Conservation (phyloP, 2,113 vertebrate genomes). For the Notechis scutatus region DNA sequence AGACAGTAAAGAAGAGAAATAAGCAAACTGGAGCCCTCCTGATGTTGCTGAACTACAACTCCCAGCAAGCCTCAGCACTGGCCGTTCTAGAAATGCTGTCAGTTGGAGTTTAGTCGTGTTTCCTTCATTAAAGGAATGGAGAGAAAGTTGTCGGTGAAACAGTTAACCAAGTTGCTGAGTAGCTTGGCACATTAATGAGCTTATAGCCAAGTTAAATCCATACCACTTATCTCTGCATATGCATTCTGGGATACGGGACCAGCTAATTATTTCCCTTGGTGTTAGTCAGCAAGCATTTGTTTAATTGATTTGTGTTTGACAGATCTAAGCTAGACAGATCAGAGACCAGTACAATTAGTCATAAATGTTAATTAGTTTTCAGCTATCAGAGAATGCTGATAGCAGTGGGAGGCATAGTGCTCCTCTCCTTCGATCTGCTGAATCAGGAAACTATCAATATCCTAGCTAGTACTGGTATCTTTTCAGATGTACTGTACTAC, state of each 20-base stretch:
- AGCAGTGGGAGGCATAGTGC: not conserved
- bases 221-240: not conserved
- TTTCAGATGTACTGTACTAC: not conserved
- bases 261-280: not conserved
- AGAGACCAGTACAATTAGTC: not conserved
- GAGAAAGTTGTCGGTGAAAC: not conserved
- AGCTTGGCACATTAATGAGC: not conserved
- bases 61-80: not conserved
- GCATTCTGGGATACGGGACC: not conserved
- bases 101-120: not conserved
- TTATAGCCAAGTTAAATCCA: not conserved
- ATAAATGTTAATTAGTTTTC: not conserved
- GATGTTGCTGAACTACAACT: not conserved
- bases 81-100: not conserved
- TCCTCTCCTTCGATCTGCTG: not conserved
- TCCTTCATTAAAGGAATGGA: not conserved
- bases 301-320: not conserved
- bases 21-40: not conserved
- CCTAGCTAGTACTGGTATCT: not conserved
- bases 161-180: not conserved
- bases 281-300: not conserved
- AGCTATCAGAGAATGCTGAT: not conserved
- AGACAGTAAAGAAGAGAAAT: not conserved
- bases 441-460: not conserved
- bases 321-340: not conserved